Evolutionary conservation across 2,888 invertebrate species (phyloP), one percentile per base, ranked within the genome.

Genomic region (Papilio gigon): DNA sequence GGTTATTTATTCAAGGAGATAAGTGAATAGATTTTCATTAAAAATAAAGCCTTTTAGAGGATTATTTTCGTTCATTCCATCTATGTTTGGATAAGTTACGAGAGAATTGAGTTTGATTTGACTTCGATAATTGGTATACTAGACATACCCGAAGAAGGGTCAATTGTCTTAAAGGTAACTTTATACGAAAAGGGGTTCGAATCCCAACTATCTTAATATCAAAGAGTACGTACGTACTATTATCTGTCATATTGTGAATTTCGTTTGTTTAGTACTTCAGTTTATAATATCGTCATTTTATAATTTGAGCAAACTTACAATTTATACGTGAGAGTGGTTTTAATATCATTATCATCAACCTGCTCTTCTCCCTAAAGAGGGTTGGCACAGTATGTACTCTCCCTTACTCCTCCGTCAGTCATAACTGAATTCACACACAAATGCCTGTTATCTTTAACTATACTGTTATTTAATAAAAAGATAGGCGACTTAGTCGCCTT

Each of bases 1-100:
- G 12, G 27, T 11, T 42, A 61, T 40, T 44, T 42, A 40, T 40
- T 27, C 42, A 27, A 42, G 27, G 42, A 37, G 37, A 64, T 53
- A 20, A 37, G 6, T 27, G 53, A 64, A 37, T 53, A 33, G 50
- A n/a, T 53, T 33, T 64, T 64, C 53, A 64, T 53, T 53, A 37
- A 53, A 22, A 22, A 44, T 42, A 61, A 61, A 42, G 27, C 44
- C 61, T 61, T 61, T 44, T 30, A 44, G 40, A 25, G 64, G 37
- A 64, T 35, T 65, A 59, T 60, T 59, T 33, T 59, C 47, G 35
- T 65, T 25, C 30, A 56, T 40, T 53, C 30, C 17, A 14, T 42
- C 44, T 20, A 37, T 61, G n/a, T 61, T 42, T 42, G n/a, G n/a
- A 37, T 42, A n/a, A 61, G 11, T 42, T 42, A 27, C n/a, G 20